A percentile compares a stretch with the other conserved stretches of the same genome.
Conservation (phyloP, 2,113 vertebrate species). For the Cyprinodon brontotheroides region DNA sequence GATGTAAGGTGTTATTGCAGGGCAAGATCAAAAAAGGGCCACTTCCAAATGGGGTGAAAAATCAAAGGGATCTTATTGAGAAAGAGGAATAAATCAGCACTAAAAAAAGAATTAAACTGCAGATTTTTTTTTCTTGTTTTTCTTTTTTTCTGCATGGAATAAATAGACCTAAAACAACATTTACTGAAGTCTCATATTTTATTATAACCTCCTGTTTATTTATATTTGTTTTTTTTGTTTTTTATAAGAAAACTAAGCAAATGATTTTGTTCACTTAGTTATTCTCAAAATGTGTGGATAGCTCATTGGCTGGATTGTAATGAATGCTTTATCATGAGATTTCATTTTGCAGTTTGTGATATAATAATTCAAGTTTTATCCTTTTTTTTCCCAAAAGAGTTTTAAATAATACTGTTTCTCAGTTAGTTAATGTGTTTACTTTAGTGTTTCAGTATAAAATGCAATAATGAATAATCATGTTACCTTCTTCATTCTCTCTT, state of each 20-base stretch:
- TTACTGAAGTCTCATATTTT: not conserved
- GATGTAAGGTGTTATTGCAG: constrained; percentile 38
- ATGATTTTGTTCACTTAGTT: constrained; percentile 34
- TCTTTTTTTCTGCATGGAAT: not conserved
- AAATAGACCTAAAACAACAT: not conserved
- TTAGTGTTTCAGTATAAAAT: constrained; percentile 25
- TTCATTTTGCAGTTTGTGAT: constrained; percentile 54
- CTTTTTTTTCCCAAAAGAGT: constrained; percentile 26
- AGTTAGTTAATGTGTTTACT: constrained; percentile 39
- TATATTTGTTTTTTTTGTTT: not conserved
- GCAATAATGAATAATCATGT: not conserved
- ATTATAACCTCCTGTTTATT: constrained; percentile 27
- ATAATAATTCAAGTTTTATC: constrained; percentile 48
- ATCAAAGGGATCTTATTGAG: constrained; percentile 24
- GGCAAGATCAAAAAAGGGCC: constrained; percentile 11
- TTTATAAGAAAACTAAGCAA: not conserved
- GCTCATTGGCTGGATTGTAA: constrained; percentile 50
- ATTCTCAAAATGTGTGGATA: constrained; percentile 35
- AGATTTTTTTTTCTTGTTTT: constrained; percentile 3
- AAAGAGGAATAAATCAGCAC: constrained; percentile 34
- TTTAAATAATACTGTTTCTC: constrained; percentile 59
- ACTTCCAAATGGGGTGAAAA: constrained; percentile 14
- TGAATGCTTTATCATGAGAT: constrained; percentile 43
- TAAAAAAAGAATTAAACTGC: constrained; percentile 41
- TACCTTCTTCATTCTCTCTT: not conserved